phyloP scores from a whole-genome alignment of 1,140 invertebrate species.

The Elymnias hypermnestra region DNA sequence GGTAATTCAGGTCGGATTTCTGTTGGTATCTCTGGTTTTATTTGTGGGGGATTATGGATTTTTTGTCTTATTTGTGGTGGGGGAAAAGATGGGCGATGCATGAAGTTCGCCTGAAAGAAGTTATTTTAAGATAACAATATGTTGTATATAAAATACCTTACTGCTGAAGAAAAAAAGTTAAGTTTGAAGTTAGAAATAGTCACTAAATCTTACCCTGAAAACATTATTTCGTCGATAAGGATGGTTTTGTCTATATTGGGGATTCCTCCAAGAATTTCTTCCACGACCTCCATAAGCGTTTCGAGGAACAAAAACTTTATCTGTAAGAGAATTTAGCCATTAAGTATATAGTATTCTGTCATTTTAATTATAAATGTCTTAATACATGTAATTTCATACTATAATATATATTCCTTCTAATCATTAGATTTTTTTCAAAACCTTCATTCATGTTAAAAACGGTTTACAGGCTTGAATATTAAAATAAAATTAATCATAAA shows the following conservation, averaged over 20 bases:
- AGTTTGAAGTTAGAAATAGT: too few species aligned
- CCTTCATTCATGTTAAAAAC: too few species aligned
- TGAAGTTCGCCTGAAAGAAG: slow-evolving; percentile 45
- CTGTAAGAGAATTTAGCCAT: slow-evolving; percentile 30
- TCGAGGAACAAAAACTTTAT: slow-evolving; percentile 52
- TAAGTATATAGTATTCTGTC: too few species aligned
- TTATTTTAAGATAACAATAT: background rate
- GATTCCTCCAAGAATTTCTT: slow-evolving; percentile 40
- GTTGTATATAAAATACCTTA: too few species aligned
- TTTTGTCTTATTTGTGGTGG: slow-evolving; percentile 31
- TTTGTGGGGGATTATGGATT: slow-evolving; percentile 17
- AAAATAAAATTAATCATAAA: too few species aligned
- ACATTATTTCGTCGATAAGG: slow-evolving; percentile 42
- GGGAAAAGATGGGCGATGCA: slow-evolving; percentile 41
- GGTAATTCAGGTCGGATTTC: slow-evolving; percentile 19
- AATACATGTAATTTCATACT: too few species aligned
- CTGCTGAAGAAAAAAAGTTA: too few species aligned
- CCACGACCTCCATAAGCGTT: slow-evolving; percentile 27
- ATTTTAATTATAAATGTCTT: too few species aligned
- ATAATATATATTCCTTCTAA: too few species aligned
- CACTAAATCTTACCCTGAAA: slow-evolving; percentile 31
- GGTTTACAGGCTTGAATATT: too few species aligned
- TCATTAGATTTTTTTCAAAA: too few species aligned
- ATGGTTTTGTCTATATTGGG: slow-evolving; percentile 30
- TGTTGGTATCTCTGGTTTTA: slow-evolving; percentile 22